Evolutionary conservation across 1,140 invertebrate species (phyloP).

Genomic region (Bombus breviceps): DNA sequence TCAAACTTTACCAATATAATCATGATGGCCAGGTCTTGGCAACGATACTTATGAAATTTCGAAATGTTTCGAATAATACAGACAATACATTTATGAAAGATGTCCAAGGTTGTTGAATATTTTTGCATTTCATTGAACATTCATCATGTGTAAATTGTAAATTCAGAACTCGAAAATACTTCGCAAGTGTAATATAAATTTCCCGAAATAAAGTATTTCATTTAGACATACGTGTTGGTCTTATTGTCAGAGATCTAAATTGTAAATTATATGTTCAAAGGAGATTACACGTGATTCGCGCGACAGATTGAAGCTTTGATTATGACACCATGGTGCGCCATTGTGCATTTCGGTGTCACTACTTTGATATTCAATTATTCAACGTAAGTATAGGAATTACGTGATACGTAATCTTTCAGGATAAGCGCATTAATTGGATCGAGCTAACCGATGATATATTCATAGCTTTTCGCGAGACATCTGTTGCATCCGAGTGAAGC

Average conservation of each 20-base stretch:
- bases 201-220: neutral
- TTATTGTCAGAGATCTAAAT: neutral
- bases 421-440: slow-evolving; percentile 18
- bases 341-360: neutral
- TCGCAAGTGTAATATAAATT: neutral
- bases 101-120: too few species aligned
- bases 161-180: neutral
- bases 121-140: too few species aligned
- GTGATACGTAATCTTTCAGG: neutral
- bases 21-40: too few species aligned
- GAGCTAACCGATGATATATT: neutral
- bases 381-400: too few species aligned
- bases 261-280: neutral
- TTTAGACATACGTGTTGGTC: neutral
- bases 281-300: neutral
- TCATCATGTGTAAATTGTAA: neutral
- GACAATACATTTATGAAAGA: too few species aligned
- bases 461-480: slow-evolving; percentile 31
- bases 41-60: too few species aligned
- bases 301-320: neutral
- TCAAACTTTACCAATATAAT: too few species aligned
- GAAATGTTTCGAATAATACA: too few species aligned
- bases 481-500: slow-evolving; percentile 40
- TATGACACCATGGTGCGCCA: neutral
- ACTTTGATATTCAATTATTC: neutral